Evolutionary conservation across 2,888 invertebrate genomes (phyloP), one percentile per base, ranked within the genome.

Genomic region (Ganaspis brasiliensis): DNA sequence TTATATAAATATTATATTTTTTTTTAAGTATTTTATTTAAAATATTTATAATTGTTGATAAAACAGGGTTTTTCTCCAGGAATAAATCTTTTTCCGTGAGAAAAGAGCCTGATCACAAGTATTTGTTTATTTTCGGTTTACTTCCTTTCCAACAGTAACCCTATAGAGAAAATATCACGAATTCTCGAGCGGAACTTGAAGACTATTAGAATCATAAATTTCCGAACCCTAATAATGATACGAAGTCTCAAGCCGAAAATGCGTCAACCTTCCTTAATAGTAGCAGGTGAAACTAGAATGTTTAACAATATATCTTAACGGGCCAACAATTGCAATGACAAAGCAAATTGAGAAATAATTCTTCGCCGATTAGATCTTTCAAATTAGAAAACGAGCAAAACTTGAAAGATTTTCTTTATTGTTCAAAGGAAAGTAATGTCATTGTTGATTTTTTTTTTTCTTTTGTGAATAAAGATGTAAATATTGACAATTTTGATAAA

Each of bases 201-300:
- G 37, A 37, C 6, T 21, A 21, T 21, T 63, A 63, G 63, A 8
- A 40, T 63, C 63, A 14, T 63, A 63, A 63, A 63, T 63, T 63
- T 35, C 37, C 8, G 14, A 37, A 40, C 40, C 40, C 63, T 14
- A 16, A 19, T 19, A 52, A 12, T 19, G 63, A 63, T 63, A 63
- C n/a, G 19, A 35, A 19, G 19, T 19, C 35, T 37, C 8, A 61
- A 63, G 63, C 37, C 31, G n/a, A n/a, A n/a, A 59, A 14, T 16
- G 49, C n/a, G 35, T 61, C 16, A 61, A 12, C 19, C 16, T 61
- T 35, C 19, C 61, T 12, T 31, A 31, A 31, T 31, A 14, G 19
- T 14, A 40, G 21, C 63, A 63, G 63, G 40, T 63, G 63, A 63
- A 63, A 37, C 5, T 19, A 19, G 19, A 16, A 10, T 19, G 10